Evolutionary conservation across 2,113 vertebrate species (phyloP).

Genomic region (Oenanthe melanoleuca): DNA sequence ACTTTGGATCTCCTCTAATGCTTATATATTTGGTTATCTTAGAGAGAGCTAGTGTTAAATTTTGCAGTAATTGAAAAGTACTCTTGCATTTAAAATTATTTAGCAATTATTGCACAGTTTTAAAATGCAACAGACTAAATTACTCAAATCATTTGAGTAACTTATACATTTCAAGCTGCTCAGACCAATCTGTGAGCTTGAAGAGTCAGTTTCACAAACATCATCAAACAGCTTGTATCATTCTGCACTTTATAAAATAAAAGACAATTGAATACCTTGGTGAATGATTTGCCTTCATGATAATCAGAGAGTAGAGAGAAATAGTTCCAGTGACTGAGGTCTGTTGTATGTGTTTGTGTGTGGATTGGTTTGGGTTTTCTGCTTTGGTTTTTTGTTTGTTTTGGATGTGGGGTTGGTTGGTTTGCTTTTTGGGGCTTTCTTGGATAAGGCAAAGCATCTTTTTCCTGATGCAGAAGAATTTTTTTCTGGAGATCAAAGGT

Average conservation of each 20-base stretch:
- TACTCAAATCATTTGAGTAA: background rate
- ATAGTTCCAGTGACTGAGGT: background rate
- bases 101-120: background rate
- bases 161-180: background rate
- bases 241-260: background rate
- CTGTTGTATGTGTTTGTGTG: background rate
- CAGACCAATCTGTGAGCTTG: background rate
- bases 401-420: background rate
- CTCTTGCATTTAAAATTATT: conserved; percentile 18
- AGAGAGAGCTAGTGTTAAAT: background rate
- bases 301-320: background rate
- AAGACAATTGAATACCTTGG: background rate
- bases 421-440: background rate
- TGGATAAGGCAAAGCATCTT: background rate
- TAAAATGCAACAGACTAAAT: conserved; percentile 12
- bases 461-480: background rate
- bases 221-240: background rate
- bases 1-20: background rate
- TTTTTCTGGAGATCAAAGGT: background rate
- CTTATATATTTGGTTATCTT: background rate
- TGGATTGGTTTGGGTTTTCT: background rate
- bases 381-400: background rate
- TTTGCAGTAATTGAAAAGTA: conserved; percentile 21
- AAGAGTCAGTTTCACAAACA: background rate
- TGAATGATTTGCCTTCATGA: background rate